Base-by-base conservation (phyloP, 2,888 invertebrate genomes). In the Galerucella nymphaeae region DNA sequence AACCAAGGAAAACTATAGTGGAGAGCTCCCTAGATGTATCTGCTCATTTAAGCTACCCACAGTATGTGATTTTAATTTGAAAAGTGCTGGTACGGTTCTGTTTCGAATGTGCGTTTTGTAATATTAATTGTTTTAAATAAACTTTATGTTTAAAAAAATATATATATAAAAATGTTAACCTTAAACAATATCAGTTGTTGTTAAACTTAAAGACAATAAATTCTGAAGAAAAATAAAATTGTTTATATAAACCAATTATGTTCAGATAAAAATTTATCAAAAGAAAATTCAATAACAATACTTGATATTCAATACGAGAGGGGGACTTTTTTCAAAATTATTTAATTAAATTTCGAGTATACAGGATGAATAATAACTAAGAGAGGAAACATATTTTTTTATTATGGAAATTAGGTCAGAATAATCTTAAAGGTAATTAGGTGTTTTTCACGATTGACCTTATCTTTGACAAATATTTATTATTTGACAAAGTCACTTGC, bases 401-500 rank as follows among this genome's bases (percentile, higher is more conserved):
- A 10, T 45, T 0, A 45, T 0, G 14, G 59, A 30, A 30, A 30
- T 59, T 38, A 59, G n/a, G 59, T 38, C 18, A 38, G 23, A 14
- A 20, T 59, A 59, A 59, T 30, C 59, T 59, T 38, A 38, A 13
- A 59, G 9, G 30, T 38, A 59, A 59, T 38, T 59, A 38, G 30
- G 23, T 58, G 30, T 58, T 30, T 58, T 58, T 30, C 58, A 58
- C 23, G 58, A 58, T 38, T 53, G 18, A 20, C 38, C 61, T 71
- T 66, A 70, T 70, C 70, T 70, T 59, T 65, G 38, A 65, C 61
- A 71, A 74, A 71, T 71, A 71, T 71, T 74, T 71, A 71, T 74
- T 69, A 58, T 71, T 74, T 71, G 58, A 69, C 61, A 66, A 73
- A 73, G 61, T 62, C 71, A 71, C 74, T 67, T 70, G 59, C 59